Base-by-base conservation (phyloP, 1,140 invertebrate species). In the Macrostomum lignano region DNA sequence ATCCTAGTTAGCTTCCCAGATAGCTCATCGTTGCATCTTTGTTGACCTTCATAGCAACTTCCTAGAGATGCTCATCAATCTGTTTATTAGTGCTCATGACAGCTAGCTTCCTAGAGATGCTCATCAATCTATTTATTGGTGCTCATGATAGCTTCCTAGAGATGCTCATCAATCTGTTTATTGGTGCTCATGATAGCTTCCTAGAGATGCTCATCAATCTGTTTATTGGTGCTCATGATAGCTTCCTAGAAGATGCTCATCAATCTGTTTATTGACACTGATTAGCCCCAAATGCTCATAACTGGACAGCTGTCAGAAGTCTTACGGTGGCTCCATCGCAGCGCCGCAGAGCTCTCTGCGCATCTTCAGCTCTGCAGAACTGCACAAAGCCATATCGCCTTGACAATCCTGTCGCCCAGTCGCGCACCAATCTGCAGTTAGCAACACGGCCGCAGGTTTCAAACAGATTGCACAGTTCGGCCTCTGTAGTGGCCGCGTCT, bases 331-430 rank as follows among this genome's bases (percentile, higher is more conserved):
- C 62, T 10, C 70, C 60, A 45, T 66, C 66, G 40, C 67, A 63
- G 28, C 67, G 51, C 33, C 55, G 56, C 21, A 67, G 55, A 3
- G 71, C 72, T 38, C 58, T 59, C 26, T 63, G 52, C 17, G 70
- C 69, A 38, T 65, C 60, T 9, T 58, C 55, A 40, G 62, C 61
- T 20, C 57, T 60, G 40, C 66, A 64, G 62, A 67, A 79, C 54
- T 81, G 75, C 7, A 81, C 61, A 59, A 84, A 82, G 3, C 69
- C 74, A 56, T 81, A 84, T 26, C 73, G 64, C 49, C 70, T 69
- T 1, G 74, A 73, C 39, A 67, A 62, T 0, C 75, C 74, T 4
- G 75, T 81, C 0, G 81, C 69, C 33, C 77, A 63, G 44, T 78
- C 73, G 42, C 66, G 61, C 11, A 81, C 68, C 6, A 82, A 43